Percentiles rank a stretch among this genome's conserved stretches.
Evolutionary conservation across 2,888 invertebrate species (phyloP).

Genomic region (Parnassius glacialis): DNA sequence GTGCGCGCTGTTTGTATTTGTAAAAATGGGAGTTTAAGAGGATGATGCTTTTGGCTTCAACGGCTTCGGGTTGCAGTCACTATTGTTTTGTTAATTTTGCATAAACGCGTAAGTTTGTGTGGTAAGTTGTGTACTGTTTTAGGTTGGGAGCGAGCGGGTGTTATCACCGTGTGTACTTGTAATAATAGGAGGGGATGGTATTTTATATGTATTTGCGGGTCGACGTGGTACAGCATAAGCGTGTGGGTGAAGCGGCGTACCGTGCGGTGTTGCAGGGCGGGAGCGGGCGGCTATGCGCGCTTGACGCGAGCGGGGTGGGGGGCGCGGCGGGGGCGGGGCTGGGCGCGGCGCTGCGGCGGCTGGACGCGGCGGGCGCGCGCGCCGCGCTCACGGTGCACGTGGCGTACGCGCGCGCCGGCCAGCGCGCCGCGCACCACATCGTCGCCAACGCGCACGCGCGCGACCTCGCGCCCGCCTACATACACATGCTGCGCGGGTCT

Average conservation of each 20-base stretch:
- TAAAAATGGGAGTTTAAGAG: too few relatives aligned
- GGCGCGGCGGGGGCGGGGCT: slow-evolving; percentile 79
- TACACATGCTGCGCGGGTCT: slow-evolving; percentile 76
- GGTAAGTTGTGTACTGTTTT: too few relatives aligned
- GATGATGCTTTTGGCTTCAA: too few relatives aligned
- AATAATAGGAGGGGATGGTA: too few relatives aligned
- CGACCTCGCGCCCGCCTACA: slow-evolving; percentile 83
- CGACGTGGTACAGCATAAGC: too few relatives aligned
- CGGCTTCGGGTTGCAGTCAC: too few relatives aligned
- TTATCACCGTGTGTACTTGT: too few relatives aligned
- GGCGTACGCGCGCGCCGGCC: slow-evolving; percentile 95
- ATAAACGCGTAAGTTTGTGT: not conserved
- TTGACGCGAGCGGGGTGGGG: slow-evolving; percentile 81
- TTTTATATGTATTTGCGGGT: too few relatives aligned
- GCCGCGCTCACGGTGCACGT: slow-evolving; percentile 96
- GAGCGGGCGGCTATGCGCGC: slow-evolving; percentile 83
- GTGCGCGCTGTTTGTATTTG: too few relatives aligned
- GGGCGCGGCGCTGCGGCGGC: slow-evolving; percentile 86
- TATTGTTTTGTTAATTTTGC: too few relatives aligned
- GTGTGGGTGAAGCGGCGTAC: too few relatives aligned
- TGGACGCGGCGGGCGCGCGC: slow-evolving; percentile 93
- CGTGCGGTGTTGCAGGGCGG: slow-evolving; percentile 41
- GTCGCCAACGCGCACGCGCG: slow-evolving; percentile 86
- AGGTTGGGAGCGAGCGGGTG: too few relatives aligned
- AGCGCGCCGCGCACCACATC: slow-evolving; percentile 88